phyloP scores from a whole-genome alignment of 1,140 invertebrate species.

The Zelostemma sp. region DNA sequence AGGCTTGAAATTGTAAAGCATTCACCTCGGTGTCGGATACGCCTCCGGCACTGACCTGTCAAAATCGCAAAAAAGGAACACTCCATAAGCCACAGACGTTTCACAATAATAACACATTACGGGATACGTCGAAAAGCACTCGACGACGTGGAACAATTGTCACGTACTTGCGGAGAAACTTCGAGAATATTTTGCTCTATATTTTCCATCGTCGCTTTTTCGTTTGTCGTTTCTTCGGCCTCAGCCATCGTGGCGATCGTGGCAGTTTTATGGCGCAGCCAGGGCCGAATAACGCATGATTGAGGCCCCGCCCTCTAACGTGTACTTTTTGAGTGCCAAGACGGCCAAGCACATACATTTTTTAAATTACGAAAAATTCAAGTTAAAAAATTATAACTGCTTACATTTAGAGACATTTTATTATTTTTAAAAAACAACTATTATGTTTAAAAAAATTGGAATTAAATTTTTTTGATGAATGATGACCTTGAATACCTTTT shows the following conservation, averaged over 20 bases:
- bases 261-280: too few relatives aligned
- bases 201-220: conserved; percentile 63
- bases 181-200: conserved; percentile 56
- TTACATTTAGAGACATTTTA: too few relatives aligned
- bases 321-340: too few relatives aligned
- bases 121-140: neutral
- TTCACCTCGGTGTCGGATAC: conserved; percentile 59
- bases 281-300: too few relatives aligned
- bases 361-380: too few relatives aligned
- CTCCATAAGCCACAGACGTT: conserved; percentile 14
- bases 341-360: too few relatives aligned
- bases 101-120: conserved; percentile 5
- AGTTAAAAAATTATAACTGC: too few relatives aligned
- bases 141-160: conserved; percentile 18
- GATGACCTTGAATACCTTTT: too few relatives aligned
- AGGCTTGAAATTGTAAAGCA: conserved; percentile 77
- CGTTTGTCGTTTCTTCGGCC: conserved; percentile 58
- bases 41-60: conserved; percentile 64
- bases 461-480: too few relatives aligned
- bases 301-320: too few relatives aligned
- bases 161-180: conserved; percentile 51
- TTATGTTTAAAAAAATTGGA: too few relatives aligned
- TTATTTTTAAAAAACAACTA: too few relatives aligned
- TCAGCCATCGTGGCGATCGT: conserved; percentile 71
- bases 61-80: conserved; percentile 53